phyloP scores from a whole-genome alignment of 2,888 invertebrate genomes.

The Oasisia sp. region DNA sequence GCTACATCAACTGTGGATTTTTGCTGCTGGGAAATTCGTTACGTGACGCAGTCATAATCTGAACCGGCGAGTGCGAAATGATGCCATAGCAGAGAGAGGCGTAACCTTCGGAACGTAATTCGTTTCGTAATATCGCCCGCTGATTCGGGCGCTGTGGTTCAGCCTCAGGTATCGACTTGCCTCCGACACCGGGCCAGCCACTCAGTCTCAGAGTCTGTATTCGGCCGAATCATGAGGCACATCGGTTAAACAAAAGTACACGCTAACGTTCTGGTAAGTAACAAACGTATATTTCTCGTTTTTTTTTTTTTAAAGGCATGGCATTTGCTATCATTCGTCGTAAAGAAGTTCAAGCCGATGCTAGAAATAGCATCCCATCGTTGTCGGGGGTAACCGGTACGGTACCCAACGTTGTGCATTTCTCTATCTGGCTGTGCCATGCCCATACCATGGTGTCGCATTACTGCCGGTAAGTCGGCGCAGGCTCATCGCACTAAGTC shows the following conservation, averaged over 20 bases:
- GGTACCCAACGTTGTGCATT: no score
- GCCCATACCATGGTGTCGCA: not conserved
- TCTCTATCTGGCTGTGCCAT: not conserved
- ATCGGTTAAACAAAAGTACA: not conserved
- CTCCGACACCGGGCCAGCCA: not conserved
- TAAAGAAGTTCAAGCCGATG: not conserved
- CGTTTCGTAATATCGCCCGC: slow-evolving; percentile 7
- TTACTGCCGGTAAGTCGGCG: not conserved
- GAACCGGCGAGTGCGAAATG: not conserved
- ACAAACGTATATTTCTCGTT: no score
- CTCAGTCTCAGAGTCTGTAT: no score
- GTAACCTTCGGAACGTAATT: not conserved
- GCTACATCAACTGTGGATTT: not conserved
- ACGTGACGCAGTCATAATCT: not conserved
- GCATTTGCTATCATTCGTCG: not conserved
- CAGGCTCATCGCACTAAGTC: not conserved
- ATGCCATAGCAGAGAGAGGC: not conserved
- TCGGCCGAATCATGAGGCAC: not conserved
- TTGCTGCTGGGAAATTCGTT: not conserved
- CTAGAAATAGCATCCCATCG: not conserved
- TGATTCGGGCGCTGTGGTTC: not conserved
- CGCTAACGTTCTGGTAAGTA: not conserved
- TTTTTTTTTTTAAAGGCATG: no score
- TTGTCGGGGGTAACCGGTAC: no score
- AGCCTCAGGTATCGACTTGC: not conserved